These are phyloP conservation scores for Aradus depressus DNA, from an alignment of 2,888 invertebrate species.

Conservation along the genomic window DNA sequence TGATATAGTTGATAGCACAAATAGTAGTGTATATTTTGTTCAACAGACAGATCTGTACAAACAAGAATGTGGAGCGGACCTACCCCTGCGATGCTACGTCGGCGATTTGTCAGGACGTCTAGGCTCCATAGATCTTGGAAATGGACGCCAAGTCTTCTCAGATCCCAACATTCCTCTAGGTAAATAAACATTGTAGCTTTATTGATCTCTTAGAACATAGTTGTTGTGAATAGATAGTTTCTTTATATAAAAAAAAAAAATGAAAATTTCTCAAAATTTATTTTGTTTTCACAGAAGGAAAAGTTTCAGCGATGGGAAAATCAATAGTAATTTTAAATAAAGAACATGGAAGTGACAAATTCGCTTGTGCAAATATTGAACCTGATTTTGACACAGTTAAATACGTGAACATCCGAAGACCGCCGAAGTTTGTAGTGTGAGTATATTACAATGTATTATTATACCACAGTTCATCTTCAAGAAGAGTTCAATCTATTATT, in stretches of 20 bases:
- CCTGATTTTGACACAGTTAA: conserved; percentile 84
- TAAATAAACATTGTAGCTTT: conserved; percentile 30
- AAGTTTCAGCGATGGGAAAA: conserved; percentile 66
- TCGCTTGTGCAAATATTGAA: conserved; percentile 84
- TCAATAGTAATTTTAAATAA: conserved; percentile 76
- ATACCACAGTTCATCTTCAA: no score
- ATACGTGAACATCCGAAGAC: conserved; percentile 74
- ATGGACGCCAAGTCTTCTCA: conserved; percentile 60
- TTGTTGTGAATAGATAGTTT: neutral
- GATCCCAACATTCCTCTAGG: conserved; percentile 78
- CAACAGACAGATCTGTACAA: conserved; percentile 67
- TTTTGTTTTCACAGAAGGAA: conserved; percentile 42
- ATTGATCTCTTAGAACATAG: neutral
- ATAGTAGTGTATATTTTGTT: neutral
- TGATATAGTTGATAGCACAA: neutral
- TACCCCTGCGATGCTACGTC: conserved; percentile 80
- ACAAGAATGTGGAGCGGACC: conserved; percentile 77
- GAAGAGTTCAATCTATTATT: no score
- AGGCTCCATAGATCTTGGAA: conserved; percentile 72
- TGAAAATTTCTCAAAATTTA: neutral
- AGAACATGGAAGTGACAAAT: conserved; percentile 55
- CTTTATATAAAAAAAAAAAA: neutral
- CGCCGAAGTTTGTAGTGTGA: conserved; percentile 80
- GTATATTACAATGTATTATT: no score
- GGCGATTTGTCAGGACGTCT: conserved; percentile 79